Percentiles rank a stretch among this genome's conserved stretches.
Conservation (phyloP, 2,888 invertebrate genomes). For the Temnothorax unifasciatus region DNA sequence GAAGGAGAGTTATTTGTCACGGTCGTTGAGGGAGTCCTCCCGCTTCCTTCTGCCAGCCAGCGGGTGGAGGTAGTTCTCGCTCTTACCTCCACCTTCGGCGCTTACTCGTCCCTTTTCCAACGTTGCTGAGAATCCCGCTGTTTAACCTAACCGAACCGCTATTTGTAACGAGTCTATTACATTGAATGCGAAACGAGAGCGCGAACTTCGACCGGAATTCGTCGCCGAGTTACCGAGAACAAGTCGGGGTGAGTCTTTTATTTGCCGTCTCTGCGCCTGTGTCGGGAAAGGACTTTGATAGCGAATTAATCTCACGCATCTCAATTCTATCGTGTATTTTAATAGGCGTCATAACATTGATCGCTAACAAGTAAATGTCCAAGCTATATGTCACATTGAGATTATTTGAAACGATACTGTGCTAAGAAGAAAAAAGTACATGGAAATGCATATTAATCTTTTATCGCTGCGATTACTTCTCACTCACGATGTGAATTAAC, state of each 20-base stretch:
- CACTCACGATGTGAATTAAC: neutral
- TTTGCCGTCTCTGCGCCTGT: slow-evolving; percentile 25
- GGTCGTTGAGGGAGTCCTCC: slow-evolving; percentile 74
- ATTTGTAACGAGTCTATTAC: slow-evolving; percentile 80
- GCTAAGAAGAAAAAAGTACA: neutral
- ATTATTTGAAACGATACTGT: neutral
- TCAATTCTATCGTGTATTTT: slow-evolving; percentile 3
- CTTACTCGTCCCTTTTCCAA: slow-evolving; percentile 55
- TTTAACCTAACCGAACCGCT: slow-evolving; percentile 74
- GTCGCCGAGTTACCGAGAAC: slow-evolving; percentile 53
- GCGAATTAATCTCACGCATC: slow-evolving; percentile 39
- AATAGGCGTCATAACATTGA: neutral
- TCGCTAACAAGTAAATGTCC: neutral
- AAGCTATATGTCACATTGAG: neutral
- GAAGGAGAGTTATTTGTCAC: slow-evolving; percentile 86
- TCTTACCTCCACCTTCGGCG: slow-evolving; percentile 35
- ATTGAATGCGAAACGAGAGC: slow-evolving; percentile 66
- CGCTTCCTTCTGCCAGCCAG: slow-evolving; percentile 57
- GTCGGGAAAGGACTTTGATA: neutral
- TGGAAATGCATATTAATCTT: neutral
- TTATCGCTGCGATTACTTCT: neutral
- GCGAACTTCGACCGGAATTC: slow-evolving; percentile 53
- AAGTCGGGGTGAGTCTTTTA: slow-evolving; percentile 41
- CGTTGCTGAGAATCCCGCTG: slow-evolving; percentile 67
- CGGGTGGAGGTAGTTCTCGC: slow-evolving; percentile 48